Conservation (phyloP, 2,797 vertebrate genomes). For the Pelobates cultripes region DNA sequence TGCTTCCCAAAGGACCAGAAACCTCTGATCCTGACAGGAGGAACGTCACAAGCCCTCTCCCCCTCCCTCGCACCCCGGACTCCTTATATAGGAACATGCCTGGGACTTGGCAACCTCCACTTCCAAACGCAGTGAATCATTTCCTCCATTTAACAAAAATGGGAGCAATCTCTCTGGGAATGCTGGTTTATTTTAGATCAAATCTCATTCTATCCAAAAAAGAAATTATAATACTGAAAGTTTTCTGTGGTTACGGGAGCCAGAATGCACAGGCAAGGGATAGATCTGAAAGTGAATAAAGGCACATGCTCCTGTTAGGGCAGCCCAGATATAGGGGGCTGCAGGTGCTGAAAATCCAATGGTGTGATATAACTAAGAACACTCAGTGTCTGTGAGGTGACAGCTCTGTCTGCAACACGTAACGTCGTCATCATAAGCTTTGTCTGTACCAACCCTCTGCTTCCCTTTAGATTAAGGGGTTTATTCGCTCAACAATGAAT, state of each 20-base stretch:
- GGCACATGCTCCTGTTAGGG: too few species aligned
- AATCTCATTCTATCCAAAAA: conserved; percentile 10
- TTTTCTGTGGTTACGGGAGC: conserved; percentile 20
- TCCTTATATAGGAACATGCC: conserved; percentile 60
- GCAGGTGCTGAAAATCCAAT: too few species aligned
- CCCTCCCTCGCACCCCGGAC: conserved; percentile 60
- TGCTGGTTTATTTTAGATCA: conserved; percentile 32
- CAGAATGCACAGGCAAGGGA: neutral
- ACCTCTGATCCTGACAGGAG: conserved; percentile 48
- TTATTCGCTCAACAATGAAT: too few species aligned
- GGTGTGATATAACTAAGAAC: too few species aligned
- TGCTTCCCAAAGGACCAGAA: conserved; percentile 48
- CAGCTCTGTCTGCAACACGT: too few species aligned
- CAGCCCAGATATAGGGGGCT: too few species aligned
- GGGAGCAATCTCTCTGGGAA: conserved; percentile 22
- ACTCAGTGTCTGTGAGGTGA: too few species aligned
- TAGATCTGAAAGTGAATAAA: too few species aligned
- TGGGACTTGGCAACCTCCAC: conserved; percentile 54
- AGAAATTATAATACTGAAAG: neutral
- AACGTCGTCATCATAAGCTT: too few species aligned
- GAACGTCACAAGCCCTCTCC: conserved; percentile 58
- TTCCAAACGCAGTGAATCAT: conserved; percentile 55
- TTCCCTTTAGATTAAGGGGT: too few species aligned
- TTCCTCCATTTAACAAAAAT: conserved; percentile 37
- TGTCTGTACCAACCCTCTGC: too few species aligned